Evolutionary conservation across 2,888 invertebrate species (phyloP), one percentile per base, ranked within the genome.

Genomic region (Hylaea fasciaria): DNA sequence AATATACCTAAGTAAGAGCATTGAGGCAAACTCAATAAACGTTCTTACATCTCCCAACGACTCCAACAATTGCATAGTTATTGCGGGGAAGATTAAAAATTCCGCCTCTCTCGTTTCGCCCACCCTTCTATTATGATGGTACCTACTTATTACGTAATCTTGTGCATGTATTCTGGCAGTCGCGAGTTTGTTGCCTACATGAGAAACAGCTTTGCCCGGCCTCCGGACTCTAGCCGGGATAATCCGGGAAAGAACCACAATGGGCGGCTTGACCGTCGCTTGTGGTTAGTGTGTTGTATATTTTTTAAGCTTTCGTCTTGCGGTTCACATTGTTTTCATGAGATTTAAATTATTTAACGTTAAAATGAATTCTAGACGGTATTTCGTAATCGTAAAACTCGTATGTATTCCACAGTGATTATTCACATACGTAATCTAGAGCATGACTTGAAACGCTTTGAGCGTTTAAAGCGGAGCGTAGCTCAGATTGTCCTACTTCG

Each of bases 151-250:
- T 14, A 37, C 5, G 13, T 39, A 41, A 40, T 29, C 32, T 32
- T 46, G 14, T 47, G 59, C 60, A 66, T 68, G 68, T 70, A 69
- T 72, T 71, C 72, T 70, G 70, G 63, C 63, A 58, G 73, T 69
- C 70, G 65, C 58, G 67, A 68, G 72, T 79, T 79, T 78, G 77
- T 80, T 80, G 78, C 76, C 64, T 68, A 71, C 73, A 76, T 75
- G 79, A 76, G 78, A 80, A 82, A 80, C 76, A 71, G 82, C 77
- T 80, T 83, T 81, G 80, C 48, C 52, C 50, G 44, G 68, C 65
- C 64, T 51, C 64, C 70, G 69, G 69, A 65, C 72, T 73, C 70
- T 41, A 3, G 35, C 22, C 54, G 76, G 79, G 79, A 79, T 82
- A 79, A 82, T 79, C 80, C 73, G 70, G 71, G 69, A 71, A 75